Evolutionary conservation across 2,888 invertebrate species (phyloP).

Genomic region (Tenthredo mesomela): DNA sequence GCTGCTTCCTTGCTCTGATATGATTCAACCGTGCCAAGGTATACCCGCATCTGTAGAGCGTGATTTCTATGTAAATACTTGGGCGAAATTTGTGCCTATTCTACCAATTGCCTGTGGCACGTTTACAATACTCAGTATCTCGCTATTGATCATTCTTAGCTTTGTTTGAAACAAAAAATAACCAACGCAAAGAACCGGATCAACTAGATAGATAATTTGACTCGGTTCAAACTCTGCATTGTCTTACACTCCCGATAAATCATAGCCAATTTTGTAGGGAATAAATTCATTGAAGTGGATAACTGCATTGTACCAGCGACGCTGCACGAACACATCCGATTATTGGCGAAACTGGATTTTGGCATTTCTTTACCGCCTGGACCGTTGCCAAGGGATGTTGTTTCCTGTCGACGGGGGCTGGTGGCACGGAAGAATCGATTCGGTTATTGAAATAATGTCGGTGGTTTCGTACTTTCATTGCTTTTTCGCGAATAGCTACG

Average conservation of each 20-base stretch:
- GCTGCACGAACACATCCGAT: constrained; percentile 76
- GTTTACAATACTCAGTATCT: neutral
- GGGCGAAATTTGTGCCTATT: constrained; percentile 35
- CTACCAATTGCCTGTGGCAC: neutral
- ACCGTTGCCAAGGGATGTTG: constrained; percentile 74
- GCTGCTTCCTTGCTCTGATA: constrained; percentile 22
- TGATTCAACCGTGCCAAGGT: constrained; percentile 17
- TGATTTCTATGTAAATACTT: constrained; percentile 40
- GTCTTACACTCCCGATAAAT: constrained; percentile 47
- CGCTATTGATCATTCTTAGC: neutral
- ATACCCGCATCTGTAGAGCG: neutral
- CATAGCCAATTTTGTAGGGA: constrained; percentile 56
- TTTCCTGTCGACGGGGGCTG: constrained; percentile 74
- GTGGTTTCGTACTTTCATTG: constrained; percentile 69
- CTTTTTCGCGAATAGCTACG: constrained; percentile 57
- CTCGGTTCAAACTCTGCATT: neutral
- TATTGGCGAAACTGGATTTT: constrained; percentile 73
- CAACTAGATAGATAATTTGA: neutral
- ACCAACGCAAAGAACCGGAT: neutral
- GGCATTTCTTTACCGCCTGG: constrained; percentile 72
- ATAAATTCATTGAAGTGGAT: constrained; percentile 75
- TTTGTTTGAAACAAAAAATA: neutral
- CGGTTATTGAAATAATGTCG: constrained; percentile 75
- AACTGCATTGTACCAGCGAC: constrained; percentile 76
- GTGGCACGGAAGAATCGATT: constrained; percentile 74